These are phyloP conservation scores for Tauraco hartlaubi DNA, from an alignment of 2,797 vertebrate species.

Conservation along the genomic window DNA sequence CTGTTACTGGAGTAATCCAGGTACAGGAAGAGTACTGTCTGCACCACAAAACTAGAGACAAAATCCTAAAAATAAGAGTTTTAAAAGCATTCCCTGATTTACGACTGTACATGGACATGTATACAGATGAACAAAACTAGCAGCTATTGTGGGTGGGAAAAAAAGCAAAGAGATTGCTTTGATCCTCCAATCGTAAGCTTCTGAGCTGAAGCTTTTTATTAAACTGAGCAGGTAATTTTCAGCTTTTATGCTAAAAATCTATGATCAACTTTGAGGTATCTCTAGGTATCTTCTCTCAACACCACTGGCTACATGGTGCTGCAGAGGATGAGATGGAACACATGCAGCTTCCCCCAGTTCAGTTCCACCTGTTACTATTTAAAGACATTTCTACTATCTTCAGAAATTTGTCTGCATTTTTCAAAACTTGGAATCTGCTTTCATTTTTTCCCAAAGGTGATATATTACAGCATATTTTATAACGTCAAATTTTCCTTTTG, in stretches of 20 bases:
- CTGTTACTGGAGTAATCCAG: neutral
- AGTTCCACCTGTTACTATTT: neutral
- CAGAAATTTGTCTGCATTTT: neutral
- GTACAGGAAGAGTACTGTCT: neutral
- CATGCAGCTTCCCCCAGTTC: neutral
- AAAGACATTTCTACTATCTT: neutral
- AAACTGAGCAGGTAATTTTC: neutral
- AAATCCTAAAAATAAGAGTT: neutral
- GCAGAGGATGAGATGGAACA: neutral
- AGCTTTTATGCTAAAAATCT: neutral
- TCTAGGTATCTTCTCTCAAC: neutral
- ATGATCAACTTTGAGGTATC: neutral
- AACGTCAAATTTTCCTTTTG: neutral
- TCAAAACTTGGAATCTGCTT: neutral
- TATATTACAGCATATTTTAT: neutral
- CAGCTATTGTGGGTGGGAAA: neutral
- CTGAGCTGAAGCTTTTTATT: neutral
- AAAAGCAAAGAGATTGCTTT: slow-evolving; percentile 4
- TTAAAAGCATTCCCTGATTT: neutral
- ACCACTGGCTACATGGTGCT: neutral
- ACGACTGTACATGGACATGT: neutral
- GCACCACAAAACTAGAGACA: neutral
- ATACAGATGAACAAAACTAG: neutral
- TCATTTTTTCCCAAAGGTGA: neutral
- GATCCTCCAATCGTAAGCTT: neutral